A percentile compares a stretch with the other conserved stretches of the same genome.
Evolutionary conservation across 2,888 invertebrate species (phyloP).

Genomic region (Quadriops clusia): DNA sequence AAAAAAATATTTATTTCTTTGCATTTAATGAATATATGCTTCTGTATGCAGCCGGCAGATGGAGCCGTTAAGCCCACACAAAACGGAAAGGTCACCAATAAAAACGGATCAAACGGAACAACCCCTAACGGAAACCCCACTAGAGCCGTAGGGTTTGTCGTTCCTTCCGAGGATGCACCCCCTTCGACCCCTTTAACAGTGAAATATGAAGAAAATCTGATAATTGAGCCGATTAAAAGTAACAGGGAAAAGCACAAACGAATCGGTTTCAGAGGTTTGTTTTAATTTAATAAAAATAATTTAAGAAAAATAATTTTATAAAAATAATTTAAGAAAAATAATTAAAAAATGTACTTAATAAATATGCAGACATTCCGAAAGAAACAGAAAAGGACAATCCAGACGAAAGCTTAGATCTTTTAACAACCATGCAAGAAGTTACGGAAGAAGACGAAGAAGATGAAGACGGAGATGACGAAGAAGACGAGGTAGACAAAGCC

Average conservation of each 20-base stretch:
- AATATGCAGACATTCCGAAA: conserved; percentile 36
- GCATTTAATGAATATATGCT: conserved; percentile 1
- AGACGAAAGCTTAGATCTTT: conserved; percentile 38
- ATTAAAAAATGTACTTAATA: conserved; percentile 2
- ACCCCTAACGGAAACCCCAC: conserved; percentile 23
- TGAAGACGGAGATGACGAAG: conserved; percentile 17
- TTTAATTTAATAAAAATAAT: conserved; percentile 7
- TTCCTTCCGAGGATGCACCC: no score
- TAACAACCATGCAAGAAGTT: conserved; percentile 31
- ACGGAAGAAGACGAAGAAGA: conserved; percentile 29
- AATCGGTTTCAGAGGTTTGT: conserved; percentile 47
- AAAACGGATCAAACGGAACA: conserved; percentile 24
- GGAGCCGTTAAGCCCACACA: conserved; percentile 17
- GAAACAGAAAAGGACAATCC: conserved; percentile 48
- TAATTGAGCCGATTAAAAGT: conserved; percentile 22
- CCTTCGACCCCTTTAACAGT: no score
- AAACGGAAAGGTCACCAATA: conserved; percentile 31
- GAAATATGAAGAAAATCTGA: not conserved
- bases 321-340: not conserved
- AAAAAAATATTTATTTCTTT: conserved; percentile 3
- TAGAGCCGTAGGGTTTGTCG: no score
- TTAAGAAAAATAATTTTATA: not conserved
- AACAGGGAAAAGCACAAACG: no score
- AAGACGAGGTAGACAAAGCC: conserved; percentile 26
- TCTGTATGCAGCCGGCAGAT: conserved; percentile 1